These are phyloP conservation scores for Pangasius macronema DNA, from an alignment of 2,797 vertebrate species.

Conservation along the genomic window DNA sequence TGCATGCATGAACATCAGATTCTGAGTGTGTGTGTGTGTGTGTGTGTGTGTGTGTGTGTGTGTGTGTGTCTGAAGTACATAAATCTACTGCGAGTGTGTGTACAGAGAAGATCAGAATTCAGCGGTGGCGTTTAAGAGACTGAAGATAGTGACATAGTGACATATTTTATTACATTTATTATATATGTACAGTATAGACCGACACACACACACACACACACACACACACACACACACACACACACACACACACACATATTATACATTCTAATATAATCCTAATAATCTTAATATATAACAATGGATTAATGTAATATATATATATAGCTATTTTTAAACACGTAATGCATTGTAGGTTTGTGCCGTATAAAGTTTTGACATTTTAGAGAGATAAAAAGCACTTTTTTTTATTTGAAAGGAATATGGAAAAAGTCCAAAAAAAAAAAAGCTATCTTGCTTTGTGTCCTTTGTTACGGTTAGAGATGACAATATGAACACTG, in stretches of 20 bases:
- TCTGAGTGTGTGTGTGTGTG: conserved; percentile 33
- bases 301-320: too few species aligned
- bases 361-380: background rate
- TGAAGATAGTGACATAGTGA: background rate
- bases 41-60: conserved; percentile 44
- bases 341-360: background rate
- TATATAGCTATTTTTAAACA: background rate
- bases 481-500: background rate
- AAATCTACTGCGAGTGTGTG: conserved; percentile 21
- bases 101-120: conserved; percentile 18
- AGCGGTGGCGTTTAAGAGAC: background rate
- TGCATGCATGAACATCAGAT: conserved; percentile 24
- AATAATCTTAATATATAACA: too few species aligned
- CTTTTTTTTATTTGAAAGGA: too few species aligned
- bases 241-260: background rate
- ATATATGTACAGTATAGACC: background rate
- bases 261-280: too few species aligned
- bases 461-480: background rate
- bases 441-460: background rate
- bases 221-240: background rate
- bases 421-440: background rate
- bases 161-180: background rate
- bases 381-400: background rate
- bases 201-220: background rate
- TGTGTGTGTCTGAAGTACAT: conserved; percentile 18